Evolutionary conservation across 2,113 vertebrate species (phyloP), one percentile per base, ranked within the genome.

Genomic region (Aspiorhynchus laticeps): DNA sequence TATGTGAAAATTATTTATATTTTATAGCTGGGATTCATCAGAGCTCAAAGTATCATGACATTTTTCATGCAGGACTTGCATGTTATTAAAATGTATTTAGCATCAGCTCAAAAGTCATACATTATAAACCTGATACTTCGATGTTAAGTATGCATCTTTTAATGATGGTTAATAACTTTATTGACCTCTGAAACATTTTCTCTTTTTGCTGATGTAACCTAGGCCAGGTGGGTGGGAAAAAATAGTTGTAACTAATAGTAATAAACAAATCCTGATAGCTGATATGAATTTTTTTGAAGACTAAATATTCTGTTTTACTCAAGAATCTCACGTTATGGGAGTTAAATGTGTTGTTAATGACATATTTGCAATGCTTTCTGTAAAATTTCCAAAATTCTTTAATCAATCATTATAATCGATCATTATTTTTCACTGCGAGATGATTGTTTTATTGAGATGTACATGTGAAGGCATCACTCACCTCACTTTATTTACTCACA

Each of bases 361-460:
- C 15, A 33, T 51, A 21, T 28, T 56, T 79, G 1, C 31, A 31
- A 21, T 53, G 28, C 31, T 77, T 77, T 26, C 26, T 48, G 7
- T 33, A 0, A 51, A 36, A 59, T 59, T 3, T 36, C 0, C 12
- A 36, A 6, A 15, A 53, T 51, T 21, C 2, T 38, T 73, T 24
- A 2, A 38, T 24, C 19, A 21, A 2, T 12, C 33, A 6, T 41
- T 41, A 12, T 41, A 8, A n/a, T 59, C 24, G 8, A 1, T n/a
- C 36, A 2, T 73, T 41, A 41, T 73, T 24, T 41, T 73, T 38
- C 21, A 6, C 56, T 59, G 36, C 7, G 69, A 41, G 10, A n/a
- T 12, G 4, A 11, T 41, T 65, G n/a, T 48, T 43, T 82, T 82
- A 83, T 83, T 83, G 63, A 83, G 80, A 83, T 36, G 28, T 51